phyloP scores from a whole-genome alignment of 2,797 vertebrate species.

The Channallabes apus region DNA sequence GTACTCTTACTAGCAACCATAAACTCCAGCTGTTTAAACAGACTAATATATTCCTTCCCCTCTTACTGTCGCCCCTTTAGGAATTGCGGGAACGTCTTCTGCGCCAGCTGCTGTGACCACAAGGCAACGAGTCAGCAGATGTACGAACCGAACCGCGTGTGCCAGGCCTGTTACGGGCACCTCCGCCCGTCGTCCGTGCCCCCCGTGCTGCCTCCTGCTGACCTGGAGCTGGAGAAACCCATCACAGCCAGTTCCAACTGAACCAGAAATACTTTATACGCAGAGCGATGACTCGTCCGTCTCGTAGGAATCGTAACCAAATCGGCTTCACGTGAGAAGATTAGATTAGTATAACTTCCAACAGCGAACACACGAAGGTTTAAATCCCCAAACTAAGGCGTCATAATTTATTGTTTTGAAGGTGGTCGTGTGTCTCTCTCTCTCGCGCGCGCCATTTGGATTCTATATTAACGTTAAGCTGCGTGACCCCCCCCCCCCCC shows the following conservation, averaged over 20 bases:
- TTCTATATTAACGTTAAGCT: constrained; percentile 22
- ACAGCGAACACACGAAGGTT: neutral
- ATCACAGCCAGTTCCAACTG: constrained; percentile 92
- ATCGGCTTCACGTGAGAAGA: constrained; percentile 3
- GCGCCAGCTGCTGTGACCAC: constrained; percentile 97
- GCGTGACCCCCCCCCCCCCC: neutral
- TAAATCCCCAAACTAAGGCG: constrained; percentile 2
- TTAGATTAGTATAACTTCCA: constrained; percentile 29
- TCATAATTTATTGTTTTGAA: constrained; percentile 34
- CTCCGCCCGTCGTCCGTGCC: constrained; percentile 72
- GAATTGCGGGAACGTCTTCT: constrained; percentile 99
- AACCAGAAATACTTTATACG: neutral
- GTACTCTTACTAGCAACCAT: neutral
- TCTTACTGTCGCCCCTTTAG: constrained; percentile 67
- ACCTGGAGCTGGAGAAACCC: constrained; percentile 92
- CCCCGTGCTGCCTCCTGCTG: constrained; percentile 73
- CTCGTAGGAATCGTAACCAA: constrained; percentile 13
- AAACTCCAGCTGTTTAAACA: neutral
- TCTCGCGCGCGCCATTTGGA: neutral
- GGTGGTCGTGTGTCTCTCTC: neutral
- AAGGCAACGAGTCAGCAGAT: constrained; percentile 97
- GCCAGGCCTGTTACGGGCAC: constrained; percentile 89
- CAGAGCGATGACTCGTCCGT: constrained; percentile 6
- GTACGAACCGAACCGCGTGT: constrained; percentile 90
- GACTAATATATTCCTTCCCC: constrained; percentile 50